phyloP scores from a whole-genome alignment of 2,797 vertebrate genomes.

The Numenius phaeopus region DNA sequence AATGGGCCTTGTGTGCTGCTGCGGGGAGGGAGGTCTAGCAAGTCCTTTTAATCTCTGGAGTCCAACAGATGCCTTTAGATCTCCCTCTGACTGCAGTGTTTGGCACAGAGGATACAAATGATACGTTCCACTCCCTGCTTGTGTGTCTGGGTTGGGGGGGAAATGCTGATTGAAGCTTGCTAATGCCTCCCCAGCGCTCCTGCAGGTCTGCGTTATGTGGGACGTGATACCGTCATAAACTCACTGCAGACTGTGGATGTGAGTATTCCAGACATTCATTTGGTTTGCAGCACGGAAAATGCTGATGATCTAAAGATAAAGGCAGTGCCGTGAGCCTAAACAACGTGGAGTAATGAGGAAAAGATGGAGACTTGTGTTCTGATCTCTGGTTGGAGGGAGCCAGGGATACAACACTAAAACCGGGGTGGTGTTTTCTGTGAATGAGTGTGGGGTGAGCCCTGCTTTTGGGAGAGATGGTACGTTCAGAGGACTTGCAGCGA shows the following conservation, averaged over 20 bases:
- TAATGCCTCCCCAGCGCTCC: background rate
- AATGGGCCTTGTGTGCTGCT: background rate
- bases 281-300: background rate
- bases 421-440: background rate
- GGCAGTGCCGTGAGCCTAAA: background rate
- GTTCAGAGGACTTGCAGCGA: background rate
- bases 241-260: background rate
- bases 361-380: background rate
- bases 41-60: background rate
- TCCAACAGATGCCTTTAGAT: background rate
- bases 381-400: background rate
- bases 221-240: background rate
- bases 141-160: background rate
- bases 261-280: background rate
- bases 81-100: background rate
- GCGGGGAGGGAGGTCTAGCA: background rate
- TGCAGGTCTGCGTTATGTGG: background rate
- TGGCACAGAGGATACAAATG: background rate
- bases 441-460: background rate
- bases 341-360: rapidly evolving
- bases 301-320: background rate
- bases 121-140: background rate
- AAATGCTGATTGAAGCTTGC: background rate
- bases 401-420: rapidly evolving
- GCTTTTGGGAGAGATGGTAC: background rate